Percentiles rank a stretch among this genome's conserved stretches.
These are phyloP conservation scores for Oreotragus oreotragus DNA, from an alignment of 2,113 vertebrate genomes.

Conservation along the genomic window DNA sequence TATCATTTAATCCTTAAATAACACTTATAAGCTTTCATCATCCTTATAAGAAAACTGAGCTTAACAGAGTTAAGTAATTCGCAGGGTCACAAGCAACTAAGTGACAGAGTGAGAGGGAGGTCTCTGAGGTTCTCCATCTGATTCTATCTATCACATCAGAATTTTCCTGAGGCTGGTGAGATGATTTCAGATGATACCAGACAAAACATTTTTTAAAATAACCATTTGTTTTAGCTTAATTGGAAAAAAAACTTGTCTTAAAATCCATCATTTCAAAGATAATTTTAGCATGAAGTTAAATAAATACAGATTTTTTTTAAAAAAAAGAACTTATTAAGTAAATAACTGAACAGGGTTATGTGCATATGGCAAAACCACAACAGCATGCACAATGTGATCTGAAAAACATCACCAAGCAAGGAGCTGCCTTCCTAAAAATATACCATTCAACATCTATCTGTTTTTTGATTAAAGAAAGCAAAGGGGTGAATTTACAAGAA, in stretches of 20 bases:
- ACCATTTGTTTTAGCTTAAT: slow-evolving; percentile 10
- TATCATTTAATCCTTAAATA: slow-evolving; percentile 12
- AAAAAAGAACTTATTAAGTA: background rate
- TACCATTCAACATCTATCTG: background rate
- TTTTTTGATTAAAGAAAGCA: slow-evolving; percentile 22
- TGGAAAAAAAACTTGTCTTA: background rate
- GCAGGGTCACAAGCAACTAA: background rate
- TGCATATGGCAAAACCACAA: background rate
- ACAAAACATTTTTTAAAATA: background rate
- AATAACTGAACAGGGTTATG: background rate
- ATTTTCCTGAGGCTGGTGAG: background rate
- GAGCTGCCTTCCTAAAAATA: background rate
- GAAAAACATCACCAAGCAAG: slow-evolving; percentile 15
- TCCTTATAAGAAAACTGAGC: background rate
- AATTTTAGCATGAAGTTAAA: background rate
- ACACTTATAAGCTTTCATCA: background rate
- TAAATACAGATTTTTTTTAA: background rate
- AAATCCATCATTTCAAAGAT: background rate
- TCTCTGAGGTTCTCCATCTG: background rate
- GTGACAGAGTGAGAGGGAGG: background rate
- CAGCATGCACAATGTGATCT: background rate
- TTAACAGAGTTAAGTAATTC: background rate
- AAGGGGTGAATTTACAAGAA: slow-evolving; percentile 28
- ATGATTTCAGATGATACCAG: background rate
- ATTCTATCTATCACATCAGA: background rate